A percentile compares a stretch with the other conserved stretches of the same genome.
phyloP scores from a whole-genome alignment of 2,888 invertebrate genomes.

The Itoplectis maculator region DNA sequence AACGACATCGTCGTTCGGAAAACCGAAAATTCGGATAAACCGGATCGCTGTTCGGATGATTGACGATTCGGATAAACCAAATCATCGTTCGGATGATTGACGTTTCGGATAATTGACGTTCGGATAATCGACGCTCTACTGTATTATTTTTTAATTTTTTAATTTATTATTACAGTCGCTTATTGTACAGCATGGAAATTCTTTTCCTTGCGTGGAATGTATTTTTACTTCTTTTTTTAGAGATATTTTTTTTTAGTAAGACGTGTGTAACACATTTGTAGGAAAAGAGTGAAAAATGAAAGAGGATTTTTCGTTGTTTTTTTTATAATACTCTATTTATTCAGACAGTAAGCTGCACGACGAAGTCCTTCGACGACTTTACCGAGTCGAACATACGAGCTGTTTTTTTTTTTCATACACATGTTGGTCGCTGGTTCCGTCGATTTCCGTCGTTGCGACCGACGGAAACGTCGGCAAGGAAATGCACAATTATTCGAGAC shows the following conservation, averaged over 20 bases:
- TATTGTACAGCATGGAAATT: constrained; percentile 39
- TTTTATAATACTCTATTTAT: constrained; percentile 35
- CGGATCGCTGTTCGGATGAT: no score
- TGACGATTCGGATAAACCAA: no score
- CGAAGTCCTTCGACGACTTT: constrained; percentile 48
- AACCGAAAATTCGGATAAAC: no score
- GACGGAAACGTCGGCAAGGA: constrained; percentile 50
- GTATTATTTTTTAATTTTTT: no score
- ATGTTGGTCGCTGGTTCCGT: background rate
- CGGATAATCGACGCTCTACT: no score
- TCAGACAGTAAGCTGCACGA: constrained; percentile 52
- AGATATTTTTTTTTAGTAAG: constrained; percentile 52
- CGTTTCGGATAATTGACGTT: no score
- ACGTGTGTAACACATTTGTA: constrained; percentile 57
- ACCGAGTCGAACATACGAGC: constrained; percentile 44
- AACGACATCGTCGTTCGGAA: no score
- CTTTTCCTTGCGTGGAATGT: constrained; percentile 24
- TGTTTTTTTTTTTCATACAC: constrained; percentile 26
- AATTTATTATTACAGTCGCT: constrained; percentile 60
- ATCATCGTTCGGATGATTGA: no score
- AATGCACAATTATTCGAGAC: constrained; percentile 56
- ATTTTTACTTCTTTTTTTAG: constrained; percentile 37
- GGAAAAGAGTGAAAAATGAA: constrained; percentile 13
- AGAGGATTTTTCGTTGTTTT: constrained; percentile 14
- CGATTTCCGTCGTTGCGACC: background rate